These are phyloP conservation scores for Anguilla rostrata DNA, from an alignment of 2,113 vertebrate genomes.

Conservation along the genomic window DNA sequence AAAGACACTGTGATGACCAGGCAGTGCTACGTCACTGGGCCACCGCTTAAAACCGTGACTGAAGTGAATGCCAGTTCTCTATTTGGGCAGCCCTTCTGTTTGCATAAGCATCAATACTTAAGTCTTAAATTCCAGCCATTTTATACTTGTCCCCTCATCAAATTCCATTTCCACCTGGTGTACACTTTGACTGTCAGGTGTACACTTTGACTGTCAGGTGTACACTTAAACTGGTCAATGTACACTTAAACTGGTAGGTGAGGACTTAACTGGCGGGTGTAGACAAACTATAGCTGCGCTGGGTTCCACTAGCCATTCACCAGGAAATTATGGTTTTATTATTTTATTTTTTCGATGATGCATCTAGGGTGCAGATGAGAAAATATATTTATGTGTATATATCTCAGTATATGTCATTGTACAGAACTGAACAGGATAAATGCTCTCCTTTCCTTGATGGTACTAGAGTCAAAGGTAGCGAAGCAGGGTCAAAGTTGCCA, in stretches of 20 bases:
- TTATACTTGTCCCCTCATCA: not conserved
- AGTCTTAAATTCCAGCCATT: not conserved
- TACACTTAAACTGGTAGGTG: no score
- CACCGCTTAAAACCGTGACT: not conserved
- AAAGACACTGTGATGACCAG: not conserved
- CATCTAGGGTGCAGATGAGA: not conserved
- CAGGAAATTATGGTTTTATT: not conserved
- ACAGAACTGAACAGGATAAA: constrained; percentile 4
- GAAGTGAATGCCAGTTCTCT: not conserved
- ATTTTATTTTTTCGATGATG: not conserved
- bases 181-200: no score
- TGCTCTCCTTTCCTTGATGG: constrained; percentile 6
- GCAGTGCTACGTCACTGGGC: not conserved
- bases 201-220: no score
- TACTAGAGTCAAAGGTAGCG: not conserved
- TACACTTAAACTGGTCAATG: not conserved
- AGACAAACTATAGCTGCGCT: not conserved
- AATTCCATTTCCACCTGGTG: not conserved
- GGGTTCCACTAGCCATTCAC: not conserved
- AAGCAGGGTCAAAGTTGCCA: constrained; percentile 19
- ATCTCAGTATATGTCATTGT: constrained; percentile 1
- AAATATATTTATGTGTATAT: not conserved
- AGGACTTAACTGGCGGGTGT: not conserved
- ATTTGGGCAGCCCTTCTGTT: not conserved
- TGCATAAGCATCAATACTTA: not conserved